Evolutionary conservation across 2,797 vertebrate genomes (phyloP), one percentile per base, ranked within the genome.

Genomic region (Jordanella pulchra): DNA sequence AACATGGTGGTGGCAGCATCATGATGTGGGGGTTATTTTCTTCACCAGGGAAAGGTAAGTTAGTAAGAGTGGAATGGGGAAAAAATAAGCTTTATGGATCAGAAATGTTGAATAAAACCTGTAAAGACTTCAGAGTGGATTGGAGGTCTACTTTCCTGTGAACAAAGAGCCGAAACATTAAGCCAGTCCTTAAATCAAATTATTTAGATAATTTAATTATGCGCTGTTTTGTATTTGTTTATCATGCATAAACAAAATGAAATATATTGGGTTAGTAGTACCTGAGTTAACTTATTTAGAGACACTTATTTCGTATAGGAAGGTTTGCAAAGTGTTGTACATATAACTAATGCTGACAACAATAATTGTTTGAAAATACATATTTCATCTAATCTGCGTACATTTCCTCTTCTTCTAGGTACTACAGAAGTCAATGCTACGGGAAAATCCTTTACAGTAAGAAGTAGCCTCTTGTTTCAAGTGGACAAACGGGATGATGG

Each of bases 381-480:
- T 27, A 13, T 44, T 25, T 14, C 15, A 32, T 4, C 13, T 18
- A 27, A 63, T 54, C 65, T 64, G 6, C 28, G 61, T 32, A 67
- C 13, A 65, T 18, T 73, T 72, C 76, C 39, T 78, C 55, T 71
- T 69, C 78, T 75, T 69, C 91, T 73, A 95, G 97, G 96, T 80
- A 85, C 93, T 45, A 96, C 95, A 83, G 96, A 97, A 90, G 94
- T 96, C 71, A 98, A 98, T 7, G 93, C 94, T 65, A 96, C 95
- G 60, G 97, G 96, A 50, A 97, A 97, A 90, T 99, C 98, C 0
- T 99, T 97, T 89, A 95, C 96, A 3, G 97, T 99, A 71, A 95
- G 92, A 86, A 99, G 97, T 83, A 96, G 94, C 0, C 84, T 99
- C 89, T 95, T 96, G 89, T 95, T 99, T 76, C 91, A 94, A 89